phyloP scores from a whole-genome alignment of 2,797 vertebrate genomes.

The Rhynchotus rufescens region DNA sequence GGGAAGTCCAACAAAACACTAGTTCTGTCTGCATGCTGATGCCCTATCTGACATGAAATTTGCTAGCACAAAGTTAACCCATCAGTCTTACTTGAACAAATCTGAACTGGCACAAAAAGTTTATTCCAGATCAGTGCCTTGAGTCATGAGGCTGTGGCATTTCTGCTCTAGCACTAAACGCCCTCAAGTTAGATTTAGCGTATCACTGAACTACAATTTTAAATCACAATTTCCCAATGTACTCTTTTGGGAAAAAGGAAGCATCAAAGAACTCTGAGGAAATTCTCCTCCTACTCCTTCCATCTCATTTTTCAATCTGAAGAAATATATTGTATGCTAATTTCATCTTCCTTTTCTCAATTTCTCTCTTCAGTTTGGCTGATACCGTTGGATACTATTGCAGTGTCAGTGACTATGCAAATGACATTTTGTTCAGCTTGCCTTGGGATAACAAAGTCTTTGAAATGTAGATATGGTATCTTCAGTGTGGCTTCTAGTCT shows the following conservation, averaged over 20 bases:
- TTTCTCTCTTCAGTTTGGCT: neutral
- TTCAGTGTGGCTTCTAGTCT: slow-evolving; percentile 35
- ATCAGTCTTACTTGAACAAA: neutral
- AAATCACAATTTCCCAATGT: neutral
- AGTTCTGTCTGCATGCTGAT: neutral
- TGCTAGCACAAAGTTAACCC: neutral
- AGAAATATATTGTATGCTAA: slow-evolving; percentile 17
- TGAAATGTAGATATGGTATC: slow-evolving; percentile 59
- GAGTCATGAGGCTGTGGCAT: neutral
- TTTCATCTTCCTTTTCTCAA: neutral
- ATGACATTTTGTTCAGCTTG: slow-evolving; percentile 45
- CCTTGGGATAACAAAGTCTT: slow-evolving; percentile 54
- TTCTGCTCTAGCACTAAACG: neutral
- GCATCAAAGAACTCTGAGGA: slow-evolving; percentile 32
- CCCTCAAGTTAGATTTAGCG: neutral
- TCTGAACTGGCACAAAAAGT: neutral
- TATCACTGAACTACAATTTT: slow-evolving; percentile 29
- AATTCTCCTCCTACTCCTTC: slow-evolving; percentile 1
- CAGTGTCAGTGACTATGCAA: slow-evolving; percentile 53
- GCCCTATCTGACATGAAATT: neutral
- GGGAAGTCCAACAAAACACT: neutral
- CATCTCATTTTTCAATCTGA: slow-evolving; percentile 33
- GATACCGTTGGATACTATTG: slow-evolving; percentile 32
- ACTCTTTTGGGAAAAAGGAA: neutral
- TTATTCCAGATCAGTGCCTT: neutral